Conservation (phyloP, 64 coral and sea anemone species). For the Pachyseris speciosa region DNA sequence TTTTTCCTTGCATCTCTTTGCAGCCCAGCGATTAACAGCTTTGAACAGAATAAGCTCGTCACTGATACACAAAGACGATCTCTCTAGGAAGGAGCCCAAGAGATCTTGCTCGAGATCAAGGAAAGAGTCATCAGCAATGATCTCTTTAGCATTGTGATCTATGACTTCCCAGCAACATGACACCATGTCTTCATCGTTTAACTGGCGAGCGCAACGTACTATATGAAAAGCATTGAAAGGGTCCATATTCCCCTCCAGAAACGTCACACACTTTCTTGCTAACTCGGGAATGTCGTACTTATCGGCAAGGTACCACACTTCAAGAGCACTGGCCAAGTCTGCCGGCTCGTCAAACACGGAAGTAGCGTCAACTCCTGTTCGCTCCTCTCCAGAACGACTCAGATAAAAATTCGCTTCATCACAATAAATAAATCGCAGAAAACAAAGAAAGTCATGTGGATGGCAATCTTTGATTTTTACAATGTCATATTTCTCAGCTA, state of each 20-base stretch:
- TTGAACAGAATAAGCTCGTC: neutral
- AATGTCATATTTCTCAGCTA: neutral
- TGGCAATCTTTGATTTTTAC: neutral
- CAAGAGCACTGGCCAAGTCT: neutral
- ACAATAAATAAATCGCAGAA: conserved; percentile 23
- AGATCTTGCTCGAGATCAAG: neutral
- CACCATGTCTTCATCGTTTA: neutral
- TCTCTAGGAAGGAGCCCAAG: neutral
- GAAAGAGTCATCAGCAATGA: neutral
- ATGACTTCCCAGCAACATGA: neutral
- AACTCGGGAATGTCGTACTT: conserved; percentile 10
- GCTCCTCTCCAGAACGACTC: no score
- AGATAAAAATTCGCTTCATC: conserved; percentile 1
- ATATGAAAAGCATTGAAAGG: neutral
- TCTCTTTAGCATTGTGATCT: neutral
- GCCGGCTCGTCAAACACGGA: no score
- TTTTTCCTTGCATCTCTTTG: neutral
- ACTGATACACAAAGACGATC: neutral
- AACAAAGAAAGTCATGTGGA: conserved; percentile 3
- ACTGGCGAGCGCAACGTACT: neutral
- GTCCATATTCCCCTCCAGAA: neutral
- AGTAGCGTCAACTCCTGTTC: no score
- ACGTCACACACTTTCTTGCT: neutral
- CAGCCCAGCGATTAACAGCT: neutral
- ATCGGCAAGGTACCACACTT: neutral